These are phyloP conservation scores for Orycteropus afer DNA, from an alignment of 2,113 vertebrate species.

Conservation along the genomic window DNA sequence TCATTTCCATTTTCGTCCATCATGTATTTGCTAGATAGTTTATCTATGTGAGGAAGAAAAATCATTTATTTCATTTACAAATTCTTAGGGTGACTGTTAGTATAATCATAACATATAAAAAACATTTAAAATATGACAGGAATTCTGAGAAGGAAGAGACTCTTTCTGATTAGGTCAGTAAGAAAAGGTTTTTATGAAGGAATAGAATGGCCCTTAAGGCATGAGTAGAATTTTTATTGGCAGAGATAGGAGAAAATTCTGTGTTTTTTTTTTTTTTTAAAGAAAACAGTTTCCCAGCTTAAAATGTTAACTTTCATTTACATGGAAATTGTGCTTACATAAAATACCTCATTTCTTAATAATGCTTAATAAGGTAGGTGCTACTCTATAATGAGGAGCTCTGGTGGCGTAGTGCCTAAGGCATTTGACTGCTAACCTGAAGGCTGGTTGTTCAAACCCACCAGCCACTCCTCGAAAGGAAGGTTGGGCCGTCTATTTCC, in stretches of 20 bases:
- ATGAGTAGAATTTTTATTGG: slow-evolving; percentile 37
- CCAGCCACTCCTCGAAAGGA: too few relatives aligned
- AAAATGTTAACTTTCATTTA: slow-evolving; percentile 9
- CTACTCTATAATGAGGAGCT: neutral
- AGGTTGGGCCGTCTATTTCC: too few relatives aligned
- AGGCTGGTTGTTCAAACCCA: too few relatives aligned
- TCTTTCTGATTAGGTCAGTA: slow-evolving; percentile 2
- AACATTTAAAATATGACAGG: neutral
- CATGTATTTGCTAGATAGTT: neutral
- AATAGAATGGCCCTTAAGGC: neutral
- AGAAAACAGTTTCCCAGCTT: slow-evolving; percentile 2
- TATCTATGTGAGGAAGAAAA: neutral
- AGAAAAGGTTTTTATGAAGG: slow-evolving; percentile 6
- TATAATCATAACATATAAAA: neutral
- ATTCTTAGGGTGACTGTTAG: neutral
- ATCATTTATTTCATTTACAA: slow-evolving; percentile 20
- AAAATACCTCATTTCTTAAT: slow-evolving; percentile 29
- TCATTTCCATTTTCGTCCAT: slow-evolving; percentile 24
- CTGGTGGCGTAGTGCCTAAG: too few relatives aligned
- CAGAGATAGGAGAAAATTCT: neutral
- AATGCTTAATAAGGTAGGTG: neutral
- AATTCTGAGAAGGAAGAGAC: slow-evolving; percentile 8
- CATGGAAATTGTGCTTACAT: neutral
- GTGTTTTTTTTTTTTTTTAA: neutral
- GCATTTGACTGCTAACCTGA: too few relatives aligned